A percentile compares a stretch with the other conserved stretches of the same genome.
These are phyloP conservation scores for Noctua comes DNA, from an alignment of 2,888 invertebrate genomes.

Conservation along the genomic window DNA sequence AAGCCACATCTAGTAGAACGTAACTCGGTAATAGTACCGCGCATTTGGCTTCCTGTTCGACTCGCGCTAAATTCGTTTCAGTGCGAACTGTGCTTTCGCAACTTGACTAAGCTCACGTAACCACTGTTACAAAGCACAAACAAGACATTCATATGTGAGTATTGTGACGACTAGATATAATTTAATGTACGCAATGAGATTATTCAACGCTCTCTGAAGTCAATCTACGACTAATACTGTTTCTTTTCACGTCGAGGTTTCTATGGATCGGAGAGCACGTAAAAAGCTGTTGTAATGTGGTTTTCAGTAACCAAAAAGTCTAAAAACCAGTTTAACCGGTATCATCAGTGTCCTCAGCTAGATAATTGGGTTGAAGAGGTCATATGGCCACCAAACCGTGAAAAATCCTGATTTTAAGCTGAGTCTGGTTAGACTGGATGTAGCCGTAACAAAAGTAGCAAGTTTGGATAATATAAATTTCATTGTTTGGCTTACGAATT, in stretches of 20 bases:
- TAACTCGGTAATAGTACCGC: conserved; percentile 64
- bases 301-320: neutral
- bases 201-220: conserved; percentile 24
- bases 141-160: conserved; percentile 67
- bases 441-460: neutral
- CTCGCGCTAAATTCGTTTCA: conserved; percentile 84
- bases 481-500: neutral
- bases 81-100: conserved; percentile 83
- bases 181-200: conserved; percentile 40
- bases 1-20: conserved; percentile 69
- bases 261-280: neutral
- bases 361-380: conserved; percentile 40
- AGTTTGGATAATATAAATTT: neutral
- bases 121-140: conserved; percentile 79
- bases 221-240: neutral
- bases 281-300: neutral
- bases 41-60: conserved; percentile 80
- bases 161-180: conserved; percentile 52
- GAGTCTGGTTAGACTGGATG: conserved; percentile 21
- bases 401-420: conserved; percentile 45
- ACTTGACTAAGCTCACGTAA: conserved; percentile 85
- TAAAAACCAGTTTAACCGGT: conserved; percentile 34
- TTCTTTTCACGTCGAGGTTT: neutral
- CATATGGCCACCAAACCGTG: conserved; percentile 40
- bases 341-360: conserved; percentile 25